Evolutionary conservation across 2,888 invertebrate species (phyloP), one percentile per base, ranked within the genome.

Genomic region (Tipula confusa): DNA sequence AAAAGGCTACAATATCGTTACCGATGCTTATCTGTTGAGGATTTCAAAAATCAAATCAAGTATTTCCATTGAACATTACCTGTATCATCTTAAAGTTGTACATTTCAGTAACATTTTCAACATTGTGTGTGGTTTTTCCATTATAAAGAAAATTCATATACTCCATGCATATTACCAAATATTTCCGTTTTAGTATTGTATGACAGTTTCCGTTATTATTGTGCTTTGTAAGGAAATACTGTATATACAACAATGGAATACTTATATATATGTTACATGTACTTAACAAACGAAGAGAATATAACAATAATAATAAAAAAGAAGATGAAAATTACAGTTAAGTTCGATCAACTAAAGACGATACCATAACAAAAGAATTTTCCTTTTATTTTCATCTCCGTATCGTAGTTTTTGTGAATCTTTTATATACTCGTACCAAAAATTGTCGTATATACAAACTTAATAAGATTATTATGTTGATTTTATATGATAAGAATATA

Each of bases 391-490:
- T 64, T 24, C 24, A 24, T 64, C 64, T 64, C 9, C 24, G 64
- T 64, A 64, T 9, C 24, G 64, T 64, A 64, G 64, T 64, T 64
- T 24, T 64, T 64, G 64, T 64, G 64, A 64, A 24, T 64, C 64
- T 64, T n/a, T 64, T 24, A 43, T n/a, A 64, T 7, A 64, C 33
- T 9, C 11, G 33, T 33, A 33, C 6, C 6, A 33, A 64, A 64
- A 24, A 64, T 9, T 33, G 11, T 33, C 33, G 1, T n/a, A n/a
- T 33, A 33, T 33, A 33, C 7, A 18, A 9, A 64, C 9, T 64
- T 64, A 64, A 64, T 64, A 64, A 64, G 64, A 64, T 64, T 64
- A 64, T 64, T 64, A 64, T 64, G 64, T 64, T 64, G 64, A 64
- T 64, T 64, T 64, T 64, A 64, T 64, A 9, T 64, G 64, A 64